These are phyloP conservation scores for Neolamprologus variostigma DNA, from an alignment of 2,113 vertebrate species.

Conservation along the genomic window DNA sequence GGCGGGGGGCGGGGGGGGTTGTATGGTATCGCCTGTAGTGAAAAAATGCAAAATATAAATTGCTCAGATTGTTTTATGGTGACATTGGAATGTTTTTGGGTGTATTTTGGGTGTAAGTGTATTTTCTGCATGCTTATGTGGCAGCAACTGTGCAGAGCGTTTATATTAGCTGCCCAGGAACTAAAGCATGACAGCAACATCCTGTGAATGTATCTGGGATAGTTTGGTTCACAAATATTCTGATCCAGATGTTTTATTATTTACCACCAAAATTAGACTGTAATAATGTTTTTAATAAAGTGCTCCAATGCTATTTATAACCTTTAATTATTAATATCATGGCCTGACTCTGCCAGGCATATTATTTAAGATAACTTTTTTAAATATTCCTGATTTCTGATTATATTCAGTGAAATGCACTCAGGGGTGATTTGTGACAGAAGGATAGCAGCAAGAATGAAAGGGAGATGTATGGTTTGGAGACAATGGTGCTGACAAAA, in stretches of 20 bases:
- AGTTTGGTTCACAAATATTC: neutral
- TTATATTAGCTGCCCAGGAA: neutral
- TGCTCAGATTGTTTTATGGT: neutral
- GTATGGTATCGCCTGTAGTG: accelerated
- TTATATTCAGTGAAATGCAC: neutral
- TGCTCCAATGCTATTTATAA: neutral
- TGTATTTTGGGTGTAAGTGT: neutral
- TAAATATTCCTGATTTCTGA: neutral
- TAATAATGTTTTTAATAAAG: neutral
- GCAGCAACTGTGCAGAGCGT: neutral
- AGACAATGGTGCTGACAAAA: neutral
- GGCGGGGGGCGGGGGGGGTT: accelerated
- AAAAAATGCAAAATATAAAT: neutral
- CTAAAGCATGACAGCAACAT: neutral
- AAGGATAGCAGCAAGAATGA: neutral
- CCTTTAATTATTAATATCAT: neutral
- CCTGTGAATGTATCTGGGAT: neutral
- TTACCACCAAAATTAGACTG: neutral
- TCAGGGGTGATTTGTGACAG: accelerated
- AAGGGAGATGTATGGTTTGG: neutral
- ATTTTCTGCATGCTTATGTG: neutral
- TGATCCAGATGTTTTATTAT: neutral
- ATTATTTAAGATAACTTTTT: neutral
- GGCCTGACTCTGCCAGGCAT: accelerated
- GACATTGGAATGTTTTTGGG: too few relatives aligned